These are phyloP conservation scores for Notolepis coatsorum DNA, from an alignment of 2,797 vertebrate genomes.

Conservation along the genomic window DNA sequence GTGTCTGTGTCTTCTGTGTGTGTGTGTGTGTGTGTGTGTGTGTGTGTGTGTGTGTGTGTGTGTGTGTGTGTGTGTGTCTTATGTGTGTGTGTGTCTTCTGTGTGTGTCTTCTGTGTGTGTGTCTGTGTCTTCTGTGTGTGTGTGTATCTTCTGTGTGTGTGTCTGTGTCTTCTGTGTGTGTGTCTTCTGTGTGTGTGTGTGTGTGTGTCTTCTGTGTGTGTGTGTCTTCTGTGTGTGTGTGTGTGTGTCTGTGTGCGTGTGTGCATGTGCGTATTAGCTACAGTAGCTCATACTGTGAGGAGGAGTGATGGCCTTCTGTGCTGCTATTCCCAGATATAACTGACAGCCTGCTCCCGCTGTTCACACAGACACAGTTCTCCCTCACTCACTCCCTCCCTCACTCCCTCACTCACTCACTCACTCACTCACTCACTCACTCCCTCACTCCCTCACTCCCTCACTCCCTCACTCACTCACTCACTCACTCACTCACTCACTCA, in stretches of 20 bases:
- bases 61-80: no score
- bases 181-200: conserved; percentile 3
- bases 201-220: conserved; percentile 2
- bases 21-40: conserved; percentile 10
- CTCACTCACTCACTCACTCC: no score
- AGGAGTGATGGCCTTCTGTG: conserved; percentile 80
- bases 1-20: conserved; percentile 3
- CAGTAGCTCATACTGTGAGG: conserved; percentile 30
- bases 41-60: neutral
- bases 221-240: conserved; percentile 1
- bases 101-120: no score
- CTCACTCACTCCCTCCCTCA: no score
- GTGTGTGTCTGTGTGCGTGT: conserved; percentile 6
- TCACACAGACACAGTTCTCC: neutral
- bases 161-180: no score
- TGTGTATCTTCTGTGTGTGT: no score
- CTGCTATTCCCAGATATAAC: conserved; percentile 75
- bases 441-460: conserved; percentile 12
- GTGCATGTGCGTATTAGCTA: conserved; percentile 19
- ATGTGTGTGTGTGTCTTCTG: neutral
- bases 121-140: no score
- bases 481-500: conserved; percentile 7
- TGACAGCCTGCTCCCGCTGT: neutral
- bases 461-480: conserved; percentile 6
- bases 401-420: no score